Conservation (phyloP, 2,888 invertebrate genomes). For the Halocaridina rubra region DNA sequence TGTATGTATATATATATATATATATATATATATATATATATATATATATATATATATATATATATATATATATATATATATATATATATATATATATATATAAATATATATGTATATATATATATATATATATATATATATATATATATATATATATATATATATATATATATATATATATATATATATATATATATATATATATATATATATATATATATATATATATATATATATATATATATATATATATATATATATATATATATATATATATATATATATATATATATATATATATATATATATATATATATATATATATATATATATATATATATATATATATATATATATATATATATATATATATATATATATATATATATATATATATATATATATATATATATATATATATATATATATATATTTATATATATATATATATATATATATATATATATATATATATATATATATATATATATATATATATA, state of each 20-base stretch:
- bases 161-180: slow-evolving; percentile 3
- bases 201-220: slow-evolving; percentile 12
- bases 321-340: background rate
- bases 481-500: too few relatives aligned
- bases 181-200: background rate
- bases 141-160: slow-evolving; percentile 20
- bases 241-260: background rate
- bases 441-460: too few relatives aligned
- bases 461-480: too few relatives aligned
- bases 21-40: background rate
- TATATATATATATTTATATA: background rate
- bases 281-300: slow-evolving; percentile 18
- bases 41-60: background rate
- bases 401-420: background rate
- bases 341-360: background rate
- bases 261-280: background rate
- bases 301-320: background rate
- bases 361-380: too few relatives aligned
- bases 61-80: background rate
- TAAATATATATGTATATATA: background rate
- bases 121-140: background rate
- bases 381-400: background rate
- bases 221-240: slow-evolving; percentile 14
- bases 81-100: background rate
- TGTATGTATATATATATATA: background rate